Evolutionary conservation across 1,140 invertebrate genomes (phyloP), one percentile per base, ranked within the genome.

Genomic region (Temnothorax nylanderi): DNA sequence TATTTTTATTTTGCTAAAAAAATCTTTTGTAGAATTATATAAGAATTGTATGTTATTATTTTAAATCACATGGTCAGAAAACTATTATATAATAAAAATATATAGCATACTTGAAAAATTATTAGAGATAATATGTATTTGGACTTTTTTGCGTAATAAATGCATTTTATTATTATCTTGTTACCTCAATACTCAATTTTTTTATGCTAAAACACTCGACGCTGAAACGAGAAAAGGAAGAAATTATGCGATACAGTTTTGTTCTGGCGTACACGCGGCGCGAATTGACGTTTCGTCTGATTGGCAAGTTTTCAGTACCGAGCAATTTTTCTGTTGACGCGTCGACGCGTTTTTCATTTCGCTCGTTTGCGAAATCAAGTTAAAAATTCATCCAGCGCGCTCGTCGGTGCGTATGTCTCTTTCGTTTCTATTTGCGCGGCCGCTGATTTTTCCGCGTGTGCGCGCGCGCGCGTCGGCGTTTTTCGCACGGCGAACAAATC

Each of bases 331-430:
- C 54, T 74, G 69, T 74, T 60, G 69, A 74, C 80, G 80, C 80
- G 69, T 84, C 80, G 67, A 82, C 80, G 80, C 67, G 80, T 74
- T 82, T 84, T 84, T 74, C 80, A 84, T 75, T 74, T 84, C 41
- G 80, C 67, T 84, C 80, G 80, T 84, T 84, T 84, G 44, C 54
- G 11, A 74, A 84, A 84, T 84, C 54, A 84, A 41, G 69, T 84
- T 84, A 84, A 84, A 84, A 84, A 84, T 84, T 84, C 80, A 84
- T 84, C 54, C 69, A 32, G 54, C 67, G 49, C 44, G 37, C 65
- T 72, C 37, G 80, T 58, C 67, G 67, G 26, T 82, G 80, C 37
- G 65, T 44, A 54, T 21, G 34, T 41, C 67, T 49, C 34, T 84
- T 84, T 37, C 54, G 26, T 75, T 75, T 74, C 44, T 84, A 75